These are phyloP conservation scores for Apotomis turbidana DNA, from an alignment of 2,888 invertebrate species.

Conservation along the genomic window DNA sequence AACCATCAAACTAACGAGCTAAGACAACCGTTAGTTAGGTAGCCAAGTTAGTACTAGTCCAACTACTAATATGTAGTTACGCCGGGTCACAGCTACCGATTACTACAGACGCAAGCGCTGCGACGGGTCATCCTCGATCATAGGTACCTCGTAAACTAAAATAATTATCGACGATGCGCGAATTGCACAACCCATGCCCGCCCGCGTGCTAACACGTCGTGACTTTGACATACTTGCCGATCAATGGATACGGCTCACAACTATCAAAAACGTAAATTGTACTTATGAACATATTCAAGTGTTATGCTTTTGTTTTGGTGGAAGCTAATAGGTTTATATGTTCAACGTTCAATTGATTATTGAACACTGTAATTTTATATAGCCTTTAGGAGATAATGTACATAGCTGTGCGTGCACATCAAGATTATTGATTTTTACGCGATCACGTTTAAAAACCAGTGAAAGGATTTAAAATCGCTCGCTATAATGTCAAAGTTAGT, in stretches of 20 bases:
- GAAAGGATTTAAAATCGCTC: slow-evolving; percentile 2
- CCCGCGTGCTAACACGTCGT: slow-evolving; percentile 73
- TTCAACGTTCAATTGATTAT: slow-evolving; percentile 7
- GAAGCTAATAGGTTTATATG: slow-evolving; percentile 9
- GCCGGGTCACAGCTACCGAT: not conserved
- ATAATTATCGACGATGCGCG: slow-evolving; percentile 62
- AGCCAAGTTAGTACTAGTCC: too few relatives aligned
- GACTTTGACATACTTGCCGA: slow-evolving; percentile 79
- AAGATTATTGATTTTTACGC: not conserved
- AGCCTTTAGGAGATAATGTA: slow-evolving; percentile 6
- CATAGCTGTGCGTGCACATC: not conserved
- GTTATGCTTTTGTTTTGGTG: slow-evolving; percentile 16
- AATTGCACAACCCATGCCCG: slow-evolving; percentile 65
- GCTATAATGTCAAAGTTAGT: not conserved
- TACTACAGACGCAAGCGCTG: not conserved
- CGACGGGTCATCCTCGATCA: slow-evolving; percentile 1
- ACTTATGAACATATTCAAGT: slow-evolving; percentile 18
- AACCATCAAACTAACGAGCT: not conserved
- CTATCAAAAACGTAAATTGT: slow-evolving; percentile 46
- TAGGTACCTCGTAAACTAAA: slow-evolving; percentile 34
- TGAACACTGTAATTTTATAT: slow-evolving; percentile 2
- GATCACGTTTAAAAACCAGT: not conserved
- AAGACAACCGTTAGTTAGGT: not conserved
- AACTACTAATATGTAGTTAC: not conserved
- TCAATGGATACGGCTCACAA: slow-evolving; percentile 64